Conservation (phyloP, 1,140 invertebrate species). For the Adoxophyes honmai region DNA sequence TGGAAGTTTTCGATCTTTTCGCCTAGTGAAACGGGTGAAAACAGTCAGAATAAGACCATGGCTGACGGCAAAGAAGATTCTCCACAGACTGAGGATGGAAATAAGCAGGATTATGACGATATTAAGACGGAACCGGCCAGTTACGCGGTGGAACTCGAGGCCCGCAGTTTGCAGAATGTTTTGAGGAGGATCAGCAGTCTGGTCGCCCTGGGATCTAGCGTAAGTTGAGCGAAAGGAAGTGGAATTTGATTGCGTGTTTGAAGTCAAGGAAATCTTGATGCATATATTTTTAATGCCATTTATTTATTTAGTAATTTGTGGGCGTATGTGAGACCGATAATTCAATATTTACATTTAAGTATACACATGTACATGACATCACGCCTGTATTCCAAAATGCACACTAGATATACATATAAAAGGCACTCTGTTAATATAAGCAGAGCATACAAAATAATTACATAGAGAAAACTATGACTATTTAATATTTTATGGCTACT, state of each 20-base stretch:
- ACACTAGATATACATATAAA: too few relatives aligned
- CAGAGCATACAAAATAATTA: too few relatives aligned
- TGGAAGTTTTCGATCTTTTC: constrained; percentile 70
- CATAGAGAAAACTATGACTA: too few relatives aligned
- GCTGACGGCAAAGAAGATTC: constrained; percentile 32
- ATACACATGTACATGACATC: too few relatives aligned
- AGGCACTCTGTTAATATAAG: too few relatives aligned
- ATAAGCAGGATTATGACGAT: constrained; percentile 43
- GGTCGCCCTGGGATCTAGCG: constrained; percentile 84
- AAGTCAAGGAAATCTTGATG: too few relatives aligned
- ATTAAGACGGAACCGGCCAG: constrained; percentile 44
- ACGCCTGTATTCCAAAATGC: too few relatives aligned
- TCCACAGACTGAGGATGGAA: constrained; percentile 26
- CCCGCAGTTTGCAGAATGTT: constrained; percentile 87
- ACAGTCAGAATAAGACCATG: constrained; percentile 36
- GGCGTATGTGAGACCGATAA: too few relatives aligned
- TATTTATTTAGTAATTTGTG: too few relatives aligned
- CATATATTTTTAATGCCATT: too few relatives aligned
- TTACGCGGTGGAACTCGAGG: constrained; percentile 74
- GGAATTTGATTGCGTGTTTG: background rate
- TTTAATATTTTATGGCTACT: too few relatives aligned
- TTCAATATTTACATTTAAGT: too few relatives aligned
- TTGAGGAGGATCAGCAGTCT: constrained; percentile 88
- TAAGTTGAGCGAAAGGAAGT: constrained; percentile 52
- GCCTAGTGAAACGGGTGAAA: constrained; percentile 45